A percentile compares a stretch with the other conserved stretches of the same genome.
These are phyloP conservation scores for Frankliniella intonsa DNA, from an alignment of 2,888 invertebrate genomes.

Conservation along the genomic window DNA sequence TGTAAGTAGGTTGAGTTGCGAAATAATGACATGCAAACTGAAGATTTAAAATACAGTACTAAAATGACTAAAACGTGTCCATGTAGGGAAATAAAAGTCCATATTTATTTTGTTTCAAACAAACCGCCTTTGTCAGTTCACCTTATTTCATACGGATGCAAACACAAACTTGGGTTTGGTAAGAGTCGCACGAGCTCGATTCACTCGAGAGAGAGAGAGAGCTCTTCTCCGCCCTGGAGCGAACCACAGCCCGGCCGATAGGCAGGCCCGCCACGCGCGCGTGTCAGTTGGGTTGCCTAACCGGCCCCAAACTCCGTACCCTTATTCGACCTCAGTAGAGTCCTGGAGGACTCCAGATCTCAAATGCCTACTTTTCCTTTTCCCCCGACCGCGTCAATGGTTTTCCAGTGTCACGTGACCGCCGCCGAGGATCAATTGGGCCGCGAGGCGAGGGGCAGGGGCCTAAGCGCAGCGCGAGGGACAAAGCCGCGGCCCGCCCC, in stretches of 20 bases:
- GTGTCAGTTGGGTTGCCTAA: slow-evolving; percentile 3
- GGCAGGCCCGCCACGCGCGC: not conserved
- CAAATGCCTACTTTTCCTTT: too few relatives aligned
- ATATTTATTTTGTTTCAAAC: not conserved
- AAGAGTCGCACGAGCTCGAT: too few relatives aligned
- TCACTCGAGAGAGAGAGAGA: too few relatives aligned
- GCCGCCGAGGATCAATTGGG: not conserved
- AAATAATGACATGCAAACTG: too few relatives aligned
- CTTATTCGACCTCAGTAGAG: not conserved
- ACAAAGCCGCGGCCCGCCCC: too few relatives aligned
- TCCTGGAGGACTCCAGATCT: too few relatives aligned
- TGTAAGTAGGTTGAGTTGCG: too few relatives aligned
- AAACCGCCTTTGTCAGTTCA: not conserved
- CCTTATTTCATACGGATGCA: too few relatives aligned
- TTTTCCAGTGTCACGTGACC: not conserved
- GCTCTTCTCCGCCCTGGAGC: too few relatives aligned
- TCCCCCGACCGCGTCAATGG: not conserved
- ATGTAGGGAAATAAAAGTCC: not conserved
- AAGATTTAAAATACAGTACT: not conserved
- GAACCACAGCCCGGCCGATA: not conserved
- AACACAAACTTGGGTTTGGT: too few relatives aligned
- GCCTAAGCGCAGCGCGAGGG: too few relatives aligned
- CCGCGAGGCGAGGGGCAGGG: too few relatives aligned
- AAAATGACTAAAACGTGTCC: not conserved
- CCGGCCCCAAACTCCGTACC: not conserved